Evolutionary conservation across 2,113 vertebrate species (phyloP), one percentile per base, ranked within the genome.

Genomic region (Nestor notabilis): DNA sequence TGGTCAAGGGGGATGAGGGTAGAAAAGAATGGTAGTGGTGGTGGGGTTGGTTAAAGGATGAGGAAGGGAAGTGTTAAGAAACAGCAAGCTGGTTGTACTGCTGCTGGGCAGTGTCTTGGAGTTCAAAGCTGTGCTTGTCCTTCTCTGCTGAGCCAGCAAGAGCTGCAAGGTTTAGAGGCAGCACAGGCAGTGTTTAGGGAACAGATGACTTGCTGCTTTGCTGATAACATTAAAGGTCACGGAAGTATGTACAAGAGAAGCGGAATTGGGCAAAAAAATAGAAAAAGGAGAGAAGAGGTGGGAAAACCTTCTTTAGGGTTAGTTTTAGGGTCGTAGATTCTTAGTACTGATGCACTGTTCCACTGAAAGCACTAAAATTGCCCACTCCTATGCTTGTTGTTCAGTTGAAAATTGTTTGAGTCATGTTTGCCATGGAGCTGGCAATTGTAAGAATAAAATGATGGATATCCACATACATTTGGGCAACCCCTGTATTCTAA

Each of bases 111-210:
- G 65, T 10, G 44, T 12, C 49, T 65, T 65, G 89, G 80, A 81
- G 74, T 71, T 75, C 78, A 78, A 2, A 79, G 94, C 78, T 66
- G 8, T 9, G 64, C 86, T 86, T 17, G 50, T 61, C 53, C 86
- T 86, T 44, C 49, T 27, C 75, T 94, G 94, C 94, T 95, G 91
- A 96, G 87, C 76, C 76, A 94, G 93, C 91, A 87, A 21, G 76
- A 56, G 15, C 61, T 58, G 17, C 1, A 27, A 68, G 63, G 44
- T 33, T 71, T 35, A 29, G 44, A 87, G 82, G 83, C 52, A 56
- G 76, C 41, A 7, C n/a, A 17, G 65, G 78, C 72, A 66, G 90
- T 1, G 0, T 64, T 87, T 55, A 23, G 60, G 74, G 74, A 82
- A 55, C 39, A 63, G 44, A 64, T 76, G 49, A 56, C 81, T 81